Evolutionary conservation across 64 coral and sea anemone genomes (phyloP).

Genomic region (Porites lutea): DNA sequence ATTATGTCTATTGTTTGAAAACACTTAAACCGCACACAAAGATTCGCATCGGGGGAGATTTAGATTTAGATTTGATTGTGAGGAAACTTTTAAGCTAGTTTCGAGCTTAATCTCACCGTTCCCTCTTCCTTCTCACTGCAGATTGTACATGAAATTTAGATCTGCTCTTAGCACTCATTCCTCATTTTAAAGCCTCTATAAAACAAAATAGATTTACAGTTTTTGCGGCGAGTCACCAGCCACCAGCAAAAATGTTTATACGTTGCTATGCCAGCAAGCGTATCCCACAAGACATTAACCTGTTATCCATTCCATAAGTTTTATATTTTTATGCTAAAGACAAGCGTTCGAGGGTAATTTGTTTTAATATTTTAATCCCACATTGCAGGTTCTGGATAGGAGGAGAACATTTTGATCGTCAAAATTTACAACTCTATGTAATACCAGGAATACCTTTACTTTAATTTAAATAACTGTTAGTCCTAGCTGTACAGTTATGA

Average conservation of each 20-base stretch:
- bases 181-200: neutral
- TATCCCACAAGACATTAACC: neutral
- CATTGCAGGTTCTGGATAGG: neutral
- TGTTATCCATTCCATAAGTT: neutral
- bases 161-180: neutral
- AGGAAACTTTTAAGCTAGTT: neutral
- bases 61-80: too few relatives aligned
- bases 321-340: neutral
- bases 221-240: neutral
- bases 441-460: neutral
- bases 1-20: neutral
- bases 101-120: neutral
- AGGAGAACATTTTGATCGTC: neutral
- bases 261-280: neutral
- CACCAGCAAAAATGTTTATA: neutral
- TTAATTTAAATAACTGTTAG: neutral
- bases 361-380: neutral
- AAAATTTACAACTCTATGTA: neutral
- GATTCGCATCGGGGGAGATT: neutral
- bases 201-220: neutral
- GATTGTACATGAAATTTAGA: neutral
- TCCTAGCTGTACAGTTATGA: too few relatives aligned
- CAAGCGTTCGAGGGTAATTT: neutral
- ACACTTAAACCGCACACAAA: constrained; percentile 6
- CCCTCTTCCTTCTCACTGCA: neutral